phyloP scores from a whole-genome alignment of 2,113 vertebrate species.

The Oreochromis niloticus region DNA sequence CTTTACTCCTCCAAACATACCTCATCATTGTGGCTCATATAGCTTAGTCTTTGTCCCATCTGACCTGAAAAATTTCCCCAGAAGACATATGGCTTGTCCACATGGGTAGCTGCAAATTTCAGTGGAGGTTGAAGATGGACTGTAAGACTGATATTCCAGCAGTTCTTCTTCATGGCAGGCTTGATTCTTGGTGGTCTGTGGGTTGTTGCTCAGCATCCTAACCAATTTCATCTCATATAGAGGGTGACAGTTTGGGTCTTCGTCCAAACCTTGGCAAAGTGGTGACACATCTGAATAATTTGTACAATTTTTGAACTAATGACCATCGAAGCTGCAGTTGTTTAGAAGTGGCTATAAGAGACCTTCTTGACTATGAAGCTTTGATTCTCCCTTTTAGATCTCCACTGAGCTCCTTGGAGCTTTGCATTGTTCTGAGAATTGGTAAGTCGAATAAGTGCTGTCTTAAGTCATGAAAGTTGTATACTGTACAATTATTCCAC shows the following conservation, averaged over 20 bases:
- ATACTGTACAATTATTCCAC: neutral
- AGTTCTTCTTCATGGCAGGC: neutral
- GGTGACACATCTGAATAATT: neutral
- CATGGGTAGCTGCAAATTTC: too few species aligned
- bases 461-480: neutral
- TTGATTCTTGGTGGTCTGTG: neutral
- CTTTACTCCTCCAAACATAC: too few species aligned
- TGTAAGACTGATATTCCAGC: neutral
- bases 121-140: too few species aligned
- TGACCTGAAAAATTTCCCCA: too few species aligned
- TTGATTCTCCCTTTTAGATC: neutral
- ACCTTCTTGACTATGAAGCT: neutral
- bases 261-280: neutral
- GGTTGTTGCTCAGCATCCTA: neutral
- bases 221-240: neutral
- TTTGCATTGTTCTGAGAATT: neutral
- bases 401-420: neutral
- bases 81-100: too few species aligned
- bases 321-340: neutral
- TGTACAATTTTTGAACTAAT: neutral
- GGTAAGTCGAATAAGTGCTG: neutral
- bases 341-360: neutral
- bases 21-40: too few species aligned
- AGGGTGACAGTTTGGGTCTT: neutral
- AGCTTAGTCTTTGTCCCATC: too few species aligned